A percentile compares a stretch with the other conserved stretches of the same genome.
phyloP scores from a whole-genome alignment of 2,113 vertebrate genomes.

The Halcyon senegalensis region DNA sequence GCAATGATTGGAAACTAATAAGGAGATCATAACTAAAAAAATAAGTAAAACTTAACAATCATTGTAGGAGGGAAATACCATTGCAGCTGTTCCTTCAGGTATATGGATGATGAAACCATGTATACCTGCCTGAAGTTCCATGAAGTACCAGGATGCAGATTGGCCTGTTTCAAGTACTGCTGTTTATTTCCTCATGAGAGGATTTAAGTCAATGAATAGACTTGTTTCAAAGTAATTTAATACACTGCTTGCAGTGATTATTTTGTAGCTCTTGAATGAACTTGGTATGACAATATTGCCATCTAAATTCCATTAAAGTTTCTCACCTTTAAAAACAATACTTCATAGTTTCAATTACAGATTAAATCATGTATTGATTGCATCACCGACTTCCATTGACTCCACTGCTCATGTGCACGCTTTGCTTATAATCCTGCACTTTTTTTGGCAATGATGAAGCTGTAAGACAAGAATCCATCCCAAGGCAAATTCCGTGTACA shows the following conservation, averaged over 20 bases:
- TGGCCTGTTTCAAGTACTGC: background rate
- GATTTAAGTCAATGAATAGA: background rate
- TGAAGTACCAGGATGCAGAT: background rate
- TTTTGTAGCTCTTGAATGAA: background rate
- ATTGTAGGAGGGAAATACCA: background rate
- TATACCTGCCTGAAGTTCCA: background rate
- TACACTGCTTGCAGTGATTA: background rate
- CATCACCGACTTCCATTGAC: background rate
- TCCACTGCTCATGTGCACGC: background rate
- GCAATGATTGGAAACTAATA: background rate
- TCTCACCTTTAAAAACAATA: background rate
- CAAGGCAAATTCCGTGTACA: background rate
- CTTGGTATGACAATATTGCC: background rate
- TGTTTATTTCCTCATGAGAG: background rate
- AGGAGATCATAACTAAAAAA: background rate
- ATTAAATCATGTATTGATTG: background rate
- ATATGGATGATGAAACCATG: background rate
- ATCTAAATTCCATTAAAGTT: background rate
- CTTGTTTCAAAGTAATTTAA: background rate
- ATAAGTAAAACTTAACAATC: background rate
- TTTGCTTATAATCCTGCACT: slow-evolving; percentile 10
- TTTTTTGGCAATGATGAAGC: background rate
- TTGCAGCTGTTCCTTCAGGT: background rate
- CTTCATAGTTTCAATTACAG: background rate
- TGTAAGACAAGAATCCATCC: background rate